Conservation (phyloP, 2,888 invertebrate species). For the Pasiphila rectangulata region DNA sequence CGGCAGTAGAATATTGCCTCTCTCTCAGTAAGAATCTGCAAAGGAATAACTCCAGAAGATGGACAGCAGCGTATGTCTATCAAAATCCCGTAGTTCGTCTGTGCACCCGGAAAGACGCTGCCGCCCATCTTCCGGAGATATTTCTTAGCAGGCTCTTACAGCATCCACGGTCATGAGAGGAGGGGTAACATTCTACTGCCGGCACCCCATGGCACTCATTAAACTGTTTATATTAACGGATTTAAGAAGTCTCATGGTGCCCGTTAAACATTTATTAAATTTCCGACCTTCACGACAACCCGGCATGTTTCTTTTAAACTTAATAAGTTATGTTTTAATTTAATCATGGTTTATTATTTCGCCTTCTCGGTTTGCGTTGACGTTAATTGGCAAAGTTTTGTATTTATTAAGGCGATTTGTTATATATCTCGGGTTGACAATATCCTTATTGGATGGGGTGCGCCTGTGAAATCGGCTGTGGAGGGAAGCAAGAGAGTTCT, state of each 20-base stretch:
- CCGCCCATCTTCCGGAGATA: too few species aligned
- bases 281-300: constrained; percentile 55
- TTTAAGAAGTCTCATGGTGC: constrained; percentile 4
- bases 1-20: too few species aligned
- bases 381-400: constrained; percentile 72
- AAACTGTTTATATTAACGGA: background rate
- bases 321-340: constrained; percentile 72
- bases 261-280: constrained; percentile 54
- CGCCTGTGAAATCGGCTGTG: constrained; percentile 6
- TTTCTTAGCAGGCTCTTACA: too few species aligned
- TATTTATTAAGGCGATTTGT: constrained; percentile 67
- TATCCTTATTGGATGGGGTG: constrained; percentile 33
- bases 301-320: constrained; percentile 69
- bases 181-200: too few species aligned
- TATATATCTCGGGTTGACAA: constrained; percentile 52
- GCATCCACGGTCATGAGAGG: too few species aligned
- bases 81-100: too few species aligned
- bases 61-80: too few species aligned
- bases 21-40: too few species aligned
- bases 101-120: too few species aligned
- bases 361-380: constrained; percentile 47
- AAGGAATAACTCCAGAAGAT: too few species aligned
- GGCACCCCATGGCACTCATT: background rate
- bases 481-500: too few species aligned
- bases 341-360: constrained; percentile 72